Evolutionary conservation across 2,797 vertebrate genomes (phyloP).

Genomic region (Rhynchotus rufescens): DNA sequence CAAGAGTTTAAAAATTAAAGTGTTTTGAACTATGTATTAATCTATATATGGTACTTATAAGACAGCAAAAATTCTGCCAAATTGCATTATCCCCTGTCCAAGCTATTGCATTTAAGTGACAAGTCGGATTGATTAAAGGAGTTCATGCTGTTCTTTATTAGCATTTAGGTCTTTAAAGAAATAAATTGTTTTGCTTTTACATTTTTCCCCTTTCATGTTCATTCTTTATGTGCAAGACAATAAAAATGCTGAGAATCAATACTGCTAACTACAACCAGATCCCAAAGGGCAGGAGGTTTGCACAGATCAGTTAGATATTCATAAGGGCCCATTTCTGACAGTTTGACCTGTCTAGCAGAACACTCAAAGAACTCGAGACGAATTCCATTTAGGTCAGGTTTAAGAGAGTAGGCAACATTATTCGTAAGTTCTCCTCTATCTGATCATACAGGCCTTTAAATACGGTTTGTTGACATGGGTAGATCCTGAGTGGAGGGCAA

Average conservation of each 20-base stretch:
- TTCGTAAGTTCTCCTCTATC: not conserved
- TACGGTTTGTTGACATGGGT: fast-evolving
- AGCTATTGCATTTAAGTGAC: conserved; percentile 48
- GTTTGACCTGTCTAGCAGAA: not conserved
- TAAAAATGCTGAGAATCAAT: not conserved
- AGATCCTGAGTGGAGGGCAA: not conserved
- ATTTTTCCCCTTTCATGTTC: not conserved
- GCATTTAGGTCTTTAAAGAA: conserved; percentile 32
- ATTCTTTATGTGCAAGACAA: conserved; percentile 26
- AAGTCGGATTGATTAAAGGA: conserved; percentile 69
- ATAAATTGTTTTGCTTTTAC: conserved; percentile 20
- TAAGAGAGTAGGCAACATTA: not conserved
- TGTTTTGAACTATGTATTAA: conserved; percentile 73
- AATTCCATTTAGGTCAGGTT: not conserved
- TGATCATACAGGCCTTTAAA: not conserved
- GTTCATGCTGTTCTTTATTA: conserved; percentile 53
- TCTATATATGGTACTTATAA: conserved; percentile 64
- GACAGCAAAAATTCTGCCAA: conserved; percentile 55
- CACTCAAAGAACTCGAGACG: not conserved
- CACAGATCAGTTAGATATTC: not conserved
- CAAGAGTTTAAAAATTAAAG: conserved; percentile 77
- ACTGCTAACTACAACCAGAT: not conserved
- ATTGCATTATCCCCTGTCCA: conserved; percentile 40
- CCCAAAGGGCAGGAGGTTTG: not conserved
- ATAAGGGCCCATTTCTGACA: not conserved